Percentiles rank a stretch among this genome's conserved stretches.
Evolutionary conservation across 2,888 invertebrate species (phyloP).

Genomic region (Habrosyne pyritoides): DNA sequence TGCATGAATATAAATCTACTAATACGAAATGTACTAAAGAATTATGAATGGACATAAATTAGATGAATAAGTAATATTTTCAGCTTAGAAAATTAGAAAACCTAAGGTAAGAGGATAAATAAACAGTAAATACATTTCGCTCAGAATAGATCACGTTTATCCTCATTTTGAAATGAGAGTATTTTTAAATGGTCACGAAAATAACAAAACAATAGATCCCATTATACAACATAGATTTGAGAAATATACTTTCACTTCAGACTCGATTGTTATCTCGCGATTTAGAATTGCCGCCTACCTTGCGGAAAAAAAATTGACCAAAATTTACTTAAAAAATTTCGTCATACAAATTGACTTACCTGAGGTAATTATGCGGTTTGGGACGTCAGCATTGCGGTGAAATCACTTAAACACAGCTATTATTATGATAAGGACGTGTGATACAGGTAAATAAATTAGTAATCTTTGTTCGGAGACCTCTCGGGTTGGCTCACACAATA

Average conservation of each 20-base stretch:
- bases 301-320: slow-evolving; percentile 8
- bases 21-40: too few species aligned
- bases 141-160: neutral
- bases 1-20: too few species aligned
- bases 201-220: slow-evolving; percentile 40
- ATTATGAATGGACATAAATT: too few species aligned
- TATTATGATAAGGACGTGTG: slow-evolving; percentile 56
- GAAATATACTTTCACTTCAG: slow-evolving; percentile 48
- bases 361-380: slow-evolving; percentile 46
- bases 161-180: neutral
- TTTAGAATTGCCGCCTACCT: slow-evolving; percentile 21
- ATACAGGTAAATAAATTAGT: slow-evolving; percentile 55
- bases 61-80: too few species aligned
- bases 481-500: slow-evolving; percentile 48
- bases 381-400: slow-evolving; percentile 52
- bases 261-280: slow-evolving; percentile 39
- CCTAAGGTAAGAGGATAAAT: neutral
- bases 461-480: slow-evolving; percentile 49
- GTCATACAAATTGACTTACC: slow-evolving; percentile 50
- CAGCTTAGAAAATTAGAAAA: neutral
- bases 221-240: slow-evolving; percentile 31
- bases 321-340: neutral
- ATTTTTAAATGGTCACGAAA: slow-evolving; percentile 9
- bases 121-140: neutral
- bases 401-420: slow-evolving; percentile 52